Evolutionary conservation across 1,140 invertebrate genomes (phyloP).

Genomic region (Drosophila paulistorum): DNA sequence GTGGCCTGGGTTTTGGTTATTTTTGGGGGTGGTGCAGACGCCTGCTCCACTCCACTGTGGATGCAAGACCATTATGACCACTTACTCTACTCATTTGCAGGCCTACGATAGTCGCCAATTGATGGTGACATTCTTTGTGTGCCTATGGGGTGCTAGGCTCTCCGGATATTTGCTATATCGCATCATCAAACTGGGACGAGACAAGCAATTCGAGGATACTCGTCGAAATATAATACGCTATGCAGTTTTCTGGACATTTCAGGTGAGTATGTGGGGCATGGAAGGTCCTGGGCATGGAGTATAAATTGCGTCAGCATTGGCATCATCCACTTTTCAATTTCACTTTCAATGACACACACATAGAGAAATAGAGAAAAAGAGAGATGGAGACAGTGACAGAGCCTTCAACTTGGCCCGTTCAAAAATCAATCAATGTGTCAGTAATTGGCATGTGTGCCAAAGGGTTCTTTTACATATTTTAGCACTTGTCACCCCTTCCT

Average conservation of each 20-base stretch:
- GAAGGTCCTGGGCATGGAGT: no score
- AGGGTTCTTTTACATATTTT: slow-evolving; percentile 57
- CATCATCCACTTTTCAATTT: slow-evolving; percentile 45
- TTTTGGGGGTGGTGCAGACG: no score
- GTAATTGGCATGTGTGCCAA: slow-evolving; percentile 53
- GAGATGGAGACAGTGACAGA: not conserved
- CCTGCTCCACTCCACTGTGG: no score
- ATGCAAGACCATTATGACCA: not conserved
- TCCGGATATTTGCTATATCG: slow-evolving; percentile 94
- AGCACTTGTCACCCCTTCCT: slow-evolving; percentile 45
- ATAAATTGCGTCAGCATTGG: slow-evolving; percentile 16
- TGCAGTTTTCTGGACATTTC: slow-evolving; percentile 96
- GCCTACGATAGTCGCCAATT: slow-evolving; percentile 93
- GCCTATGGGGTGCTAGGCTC: slow-evolving; percentile 92
- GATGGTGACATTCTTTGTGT: slow-evolving; percentile 93
- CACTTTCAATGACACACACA: slow-evolving; percentile 48
- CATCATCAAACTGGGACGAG: slow-evolving; percentile 94
- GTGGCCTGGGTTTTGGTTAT: not conserved
- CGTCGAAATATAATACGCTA: slow-evolving; percentile 93
- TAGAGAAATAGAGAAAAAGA: not conserved
- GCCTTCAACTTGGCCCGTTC: slow-evolving; percentile 51
- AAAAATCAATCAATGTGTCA: slow-evolving; percentile 68
- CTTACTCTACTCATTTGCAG: slow-evolving; percentile 74
- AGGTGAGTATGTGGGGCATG: slow-evolving; percentile 84
- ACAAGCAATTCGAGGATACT: slow-evolving; percentile 95